Evolutionary conservation across 2,113 vertebrate genomes (phyloP).

Genomic region (Loxodonta africana): DNA sequence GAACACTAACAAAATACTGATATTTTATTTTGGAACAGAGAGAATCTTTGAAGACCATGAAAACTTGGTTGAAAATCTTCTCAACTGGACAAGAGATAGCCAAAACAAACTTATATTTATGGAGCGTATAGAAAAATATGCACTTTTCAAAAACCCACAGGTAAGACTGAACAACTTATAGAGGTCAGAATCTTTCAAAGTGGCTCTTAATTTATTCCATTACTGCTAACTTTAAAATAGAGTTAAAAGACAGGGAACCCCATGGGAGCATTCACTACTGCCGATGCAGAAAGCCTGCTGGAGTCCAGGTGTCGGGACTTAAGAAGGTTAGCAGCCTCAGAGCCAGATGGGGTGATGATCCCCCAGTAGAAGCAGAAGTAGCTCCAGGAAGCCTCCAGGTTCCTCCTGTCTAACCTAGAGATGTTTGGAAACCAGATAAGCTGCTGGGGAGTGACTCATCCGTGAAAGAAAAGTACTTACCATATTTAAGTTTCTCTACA

Average conservation of each 20-base stretch:
- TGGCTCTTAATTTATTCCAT: neutral
- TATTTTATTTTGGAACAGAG: constrained; percentile 88
- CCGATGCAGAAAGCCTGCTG: neutral
- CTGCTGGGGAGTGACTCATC: constrained; percentile 17
- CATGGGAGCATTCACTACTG: neutral
- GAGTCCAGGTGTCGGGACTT: neutral
- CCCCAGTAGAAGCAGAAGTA: neutral
- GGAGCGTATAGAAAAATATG: constrained; percentile 98
- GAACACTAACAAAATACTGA: constrained; percentile 66
- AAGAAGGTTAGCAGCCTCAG: neutral
- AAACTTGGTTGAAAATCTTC: constrained; percentile 98
- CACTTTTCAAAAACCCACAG: constrained; percentile 99
- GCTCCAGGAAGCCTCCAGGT: neutral
- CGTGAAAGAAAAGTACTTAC: constrained; percentile 11
- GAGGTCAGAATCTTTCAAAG: constrained; percentile 18
- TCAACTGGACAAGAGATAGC: constrained; percentile 99
- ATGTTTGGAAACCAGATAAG: neutral
- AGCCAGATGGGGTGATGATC: neutral
- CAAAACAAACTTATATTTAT: constrained; percentile 99
- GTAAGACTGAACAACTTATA: constrained; percentile 84
- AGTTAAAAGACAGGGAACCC: constrained; percentile 16
- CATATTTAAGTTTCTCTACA: constrained; percentile 5
- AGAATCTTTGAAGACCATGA: constrained; percentile 99
- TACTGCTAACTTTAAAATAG: constrained; percentile 28
- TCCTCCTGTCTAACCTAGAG: constrained; percentile 9